Conservation (phyloP, 1,140 invertebrate genomes). For the Ditylenchus dipsaci region DNA sequence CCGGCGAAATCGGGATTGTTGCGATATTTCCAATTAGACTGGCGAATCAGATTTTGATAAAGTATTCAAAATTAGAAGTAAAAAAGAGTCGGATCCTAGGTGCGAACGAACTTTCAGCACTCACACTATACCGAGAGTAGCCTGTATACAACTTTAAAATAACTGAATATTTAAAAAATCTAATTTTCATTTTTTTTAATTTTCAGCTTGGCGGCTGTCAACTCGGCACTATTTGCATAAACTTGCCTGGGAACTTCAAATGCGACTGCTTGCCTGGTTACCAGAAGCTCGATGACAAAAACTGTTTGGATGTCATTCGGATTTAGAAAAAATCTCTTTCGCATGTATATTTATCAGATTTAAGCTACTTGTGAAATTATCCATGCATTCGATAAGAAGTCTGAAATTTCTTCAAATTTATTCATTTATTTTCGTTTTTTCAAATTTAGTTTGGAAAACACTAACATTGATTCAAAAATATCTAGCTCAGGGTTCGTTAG, state of each 20-base stretch:
- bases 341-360: neutral
- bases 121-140: too few species aligned
- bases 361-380: neutral
- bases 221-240: slow-evolving; percentile 46
- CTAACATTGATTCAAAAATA: neutral
- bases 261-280: slow-evolving; percentile 51
- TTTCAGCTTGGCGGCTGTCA: slow-evolving; percentile 48
- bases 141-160: too few species aligned
- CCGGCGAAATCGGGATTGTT: too few species aligned
- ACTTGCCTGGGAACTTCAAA: slow-evolving; percentile 49
- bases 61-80: too few species aligned
- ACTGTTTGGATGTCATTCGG: slow-evolving; percentile 49
- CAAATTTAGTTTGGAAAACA: neutral
- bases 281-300: slow-evolving; percentile 40
- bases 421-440: neutral
- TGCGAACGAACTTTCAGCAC: too few species aligned
- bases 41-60: too few species aligned
- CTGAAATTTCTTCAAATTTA: neutral
- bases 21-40: too few species aligned
- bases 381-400: neutral
- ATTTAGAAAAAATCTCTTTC: neutral
- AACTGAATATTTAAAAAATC: too few species aligned
- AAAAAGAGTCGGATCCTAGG: too few species aligned
- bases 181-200: slow-evolving; percentile 19
- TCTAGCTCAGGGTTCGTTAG: neutral